These are phyloP conservation scores for Drosophila tani DNA, from an alignment of 1,140 invertebrate species.

Conservation along the genomic window DNA sequence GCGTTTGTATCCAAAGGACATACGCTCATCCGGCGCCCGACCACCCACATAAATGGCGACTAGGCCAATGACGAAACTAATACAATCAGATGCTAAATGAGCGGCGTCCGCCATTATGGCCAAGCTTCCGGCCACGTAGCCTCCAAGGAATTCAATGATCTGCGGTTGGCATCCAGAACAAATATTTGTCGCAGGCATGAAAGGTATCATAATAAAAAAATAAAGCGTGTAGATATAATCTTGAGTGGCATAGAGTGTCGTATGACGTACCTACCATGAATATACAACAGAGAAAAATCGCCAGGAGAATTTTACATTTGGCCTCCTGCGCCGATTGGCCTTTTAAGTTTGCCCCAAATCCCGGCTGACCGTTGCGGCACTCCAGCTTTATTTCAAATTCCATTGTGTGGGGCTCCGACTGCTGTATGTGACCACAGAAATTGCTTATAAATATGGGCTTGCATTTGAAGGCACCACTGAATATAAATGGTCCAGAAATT, in stretches of 20 bases:
- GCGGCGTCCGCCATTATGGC: conserved; percentile 94
- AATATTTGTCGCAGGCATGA: conserved; percentile 25
- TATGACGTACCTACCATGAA: conserved; percentile 87
- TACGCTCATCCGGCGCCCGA: conserved; percentile 88
- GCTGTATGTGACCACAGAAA: conserved; percentile 55
- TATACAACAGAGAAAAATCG: conserved; percentile 87
- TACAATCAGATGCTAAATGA: conserved; percentile 93
- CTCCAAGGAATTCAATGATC: conserved; percentile 90
- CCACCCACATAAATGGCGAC: conserved; percentile 90
- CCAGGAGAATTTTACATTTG: conserved; percentile 87
- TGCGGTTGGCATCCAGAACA: conserved; percentile 69
- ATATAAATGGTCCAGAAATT: conserved; percentile 50
- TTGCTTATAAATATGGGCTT: conserved; percentile 60
- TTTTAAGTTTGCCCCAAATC: conserved; percentile 84
- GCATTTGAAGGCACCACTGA: conserved; percentile 18
- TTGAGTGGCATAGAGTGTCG: conserved; percentile 5
- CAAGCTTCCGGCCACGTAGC: conserved; percentile 91
- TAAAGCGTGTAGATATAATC: not conserved
- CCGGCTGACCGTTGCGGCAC: conserved; percentile 63
- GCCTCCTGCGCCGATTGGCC: conserved; percentile 86
- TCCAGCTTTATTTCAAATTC: conserved; percentile 10
- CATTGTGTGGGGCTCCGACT: conserved; percentile 34
- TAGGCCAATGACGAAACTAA: conserved; percentile 92
- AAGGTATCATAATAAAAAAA: conserved; percentile 72
- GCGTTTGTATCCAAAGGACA: conserved; percentile 93